Evolutionary conservation across 2,797 vertebrate genomes (phyloP).

Genomic region (Molossus molossus): DNA sequence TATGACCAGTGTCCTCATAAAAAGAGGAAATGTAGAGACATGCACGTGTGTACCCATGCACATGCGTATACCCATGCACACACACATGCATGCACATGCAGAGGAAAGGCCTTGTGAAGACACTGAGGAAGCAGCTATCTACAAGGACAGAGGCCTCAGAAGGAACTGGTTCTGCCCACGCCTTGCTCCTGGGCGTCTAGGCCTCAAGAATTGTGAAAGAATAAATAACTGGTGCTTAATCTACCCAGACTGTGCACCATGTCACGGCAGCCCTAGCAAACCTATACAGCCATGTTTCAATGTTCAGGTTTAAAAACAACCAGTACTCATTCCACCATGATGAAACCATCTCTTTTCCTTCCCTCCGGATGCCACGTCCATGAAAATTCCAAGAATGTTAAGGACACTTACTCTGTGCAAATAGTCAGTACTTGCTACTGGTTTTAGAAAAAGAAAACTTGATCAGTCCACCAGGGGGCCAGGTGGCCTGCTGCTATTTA

Average conservation of each 20-base stretch:
- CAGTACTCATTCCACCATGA: not conserved
- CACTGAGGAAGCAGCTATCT: not conserved
- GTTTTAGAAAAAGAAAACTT: constrained; percentile 17
- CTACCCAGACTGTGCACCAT: not conserved
- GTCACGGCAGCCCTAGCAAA: not conserved
- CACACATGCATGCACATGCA: not conserved
- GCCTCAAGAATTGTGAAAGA: not conserved
- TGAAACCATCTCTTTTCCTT: constrained; percentile 23
- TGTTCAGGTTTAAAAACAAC: not conserved
- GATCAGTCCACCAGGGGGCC: constrained; percentile 16
- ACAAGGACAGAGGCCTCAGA: not conserved
- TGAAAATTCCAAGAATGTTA: constrained; percentile 23
- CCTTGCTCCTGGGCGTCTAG: not conserved
- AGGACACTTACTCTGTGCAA: not conserved
- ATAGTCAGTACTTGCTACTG: not conserved
- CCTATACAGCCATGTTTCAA: not conserved
- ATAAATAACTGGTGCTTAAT: not conserved
- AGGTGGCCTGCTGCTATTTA: not conserved
- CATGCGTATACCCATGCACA: not conserved
- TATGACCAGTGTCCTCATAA: not conserved
- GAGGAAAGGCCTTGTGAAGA: no score
- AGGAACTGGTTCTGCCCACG: not conserved
- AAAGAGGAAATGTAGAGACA: not conserved
- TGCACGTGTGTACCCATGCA: not conserved
- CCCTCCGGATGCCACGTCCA: not conserved